A percentile compares a stretch with the other conserved stretches of the same genome.
Evolutionary conservation across 2,888 invertebrate genomes (phyloP).

Genomic region (Drosophila paranaensis): DNA sequence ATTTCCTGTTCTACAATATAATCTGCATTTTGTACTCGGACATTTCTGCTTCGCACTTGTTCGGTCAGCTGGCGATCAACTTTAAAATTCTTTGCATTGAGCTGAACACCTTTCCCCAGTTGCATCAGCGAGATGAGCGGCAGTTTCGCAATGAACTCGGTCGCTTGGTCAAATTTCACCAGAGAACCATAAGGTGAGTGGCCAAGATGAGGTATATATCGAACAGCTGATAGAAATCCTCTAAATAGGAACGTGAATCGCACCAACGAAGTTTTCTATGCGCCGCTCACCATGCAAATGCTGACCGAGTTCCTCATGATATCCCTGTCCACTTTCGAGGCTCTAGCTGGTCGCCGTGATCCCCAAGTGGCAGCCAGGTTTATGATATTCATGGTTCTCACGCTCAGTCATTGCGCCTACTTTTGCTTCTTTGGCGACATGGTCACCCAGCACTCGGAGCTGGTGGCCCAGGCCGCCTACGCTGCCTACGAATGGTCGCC

Average conservation of each 20-base stretch:
- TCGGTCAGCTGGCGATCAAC: slow-evolving; percentile 35
- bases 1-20: slow-evolving; percentile 13
- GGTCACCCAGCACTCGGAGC: slow-evolving; percentile 44
- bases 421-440: slow-evolving; percentile 52
- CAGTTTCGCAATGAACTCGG: slow-evolving; percentile 19
- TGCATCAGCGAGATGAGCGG: slow-evolving; percentile 1
- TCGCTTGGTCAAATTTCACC: slow-evolving; percentile 29
- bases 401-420: slow-evolving; percentile 41
- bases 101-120: neutral
- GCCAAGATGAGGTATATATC: too few relatives aligned
- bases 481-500: slow-evolving; percentile 36
- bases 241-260: slow-evolving; percentile 24
- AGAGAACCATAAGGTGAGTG: slow-evolving; percentile 44
- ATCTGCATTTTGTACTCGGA: slow-evolving; percentile 19
- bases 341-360: slow-evolving; percentile 29
- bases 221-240: too few relatives aligned
- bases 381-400: slow-evolving; percentile 28
- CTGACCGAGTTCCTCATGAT: slow-evolving; percentile 35
- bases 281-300: slow-evolving; percentile 47
- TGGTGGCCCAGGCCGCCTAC: slow-evolving; percentile 49
- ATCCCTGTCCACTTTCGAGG: slow-evolving; percentile 50
- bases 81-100: slow-evolving; percentile 47
- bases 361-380: slow-evolving; percentile 44
- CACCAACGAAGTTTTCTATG: slow-evolving; percentile 43
- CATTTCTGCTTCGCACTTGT: slow-evolving; percentile 7